Conservation (phyloP, 1,140 invertebrate species). For the Notospermus geniculatus region DNA sequence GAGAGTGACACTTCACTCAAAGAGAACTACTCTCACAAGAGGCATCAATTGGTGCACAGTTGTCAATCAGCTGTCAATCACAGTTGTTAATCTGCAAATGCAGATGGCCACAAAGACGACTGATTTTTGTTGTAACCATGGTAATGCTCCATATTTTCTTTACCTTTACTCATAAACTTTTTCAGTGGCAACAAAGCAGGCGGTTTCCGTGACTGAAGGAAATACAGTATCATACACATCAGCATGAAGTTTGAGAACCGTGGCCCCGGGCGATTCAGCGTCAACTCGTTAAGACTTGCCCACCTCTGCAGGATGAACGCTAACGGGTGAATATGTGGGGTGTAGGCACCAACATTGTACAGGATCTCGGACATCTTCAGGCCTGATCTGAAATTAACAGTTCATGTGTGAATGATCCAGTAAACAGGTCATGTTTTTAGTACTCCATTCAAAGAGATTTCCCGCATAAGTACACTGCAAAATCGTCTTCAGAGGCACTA, state of each 20-base stretch:
- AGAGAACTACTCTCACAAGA: no score
- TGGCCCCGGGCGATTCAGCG: conserved; percentile 68
- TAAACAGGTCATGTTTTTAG: not conserved
- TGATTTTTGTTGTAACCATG: no score
- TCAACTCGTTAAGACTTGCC: conserved; percentile 69
- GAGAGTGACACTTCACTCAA: no score
- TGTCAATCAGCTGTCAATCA: no score
- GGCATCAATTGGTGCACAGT: no score
- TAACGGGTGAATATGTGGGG: conserved; percentile 71
- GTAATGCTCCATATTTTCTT: no score
- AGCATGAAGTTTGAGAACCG: conserved; percentile 87
- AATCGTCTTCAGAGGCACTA: not conserved
- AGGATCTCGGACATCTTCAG: conserved; percentile 79
- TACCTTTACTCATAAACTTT: not conserved
- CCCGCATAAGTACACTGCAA: not conserved
- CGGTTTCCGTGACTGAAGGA: conserved; percentile 69
- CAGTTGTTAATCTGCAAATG: no score
- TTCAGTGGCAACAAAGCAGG: conserved; percentile 65
- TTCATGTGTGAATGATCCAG: not conserved
- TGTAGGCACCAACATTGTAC: conserved; percentile 69
- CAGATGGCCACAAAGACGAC: no score
- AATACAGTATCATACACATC: conserved; percentile 77
- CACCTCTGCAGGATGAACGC: conserved; percentile 74
- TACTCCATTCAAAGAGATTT: not conserved
- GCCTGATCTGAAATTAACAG: not conserved